phyloP scores from a whole-genome alignment of 2,113 vertebrate species.

The Calyptomena viridis region DNA sequence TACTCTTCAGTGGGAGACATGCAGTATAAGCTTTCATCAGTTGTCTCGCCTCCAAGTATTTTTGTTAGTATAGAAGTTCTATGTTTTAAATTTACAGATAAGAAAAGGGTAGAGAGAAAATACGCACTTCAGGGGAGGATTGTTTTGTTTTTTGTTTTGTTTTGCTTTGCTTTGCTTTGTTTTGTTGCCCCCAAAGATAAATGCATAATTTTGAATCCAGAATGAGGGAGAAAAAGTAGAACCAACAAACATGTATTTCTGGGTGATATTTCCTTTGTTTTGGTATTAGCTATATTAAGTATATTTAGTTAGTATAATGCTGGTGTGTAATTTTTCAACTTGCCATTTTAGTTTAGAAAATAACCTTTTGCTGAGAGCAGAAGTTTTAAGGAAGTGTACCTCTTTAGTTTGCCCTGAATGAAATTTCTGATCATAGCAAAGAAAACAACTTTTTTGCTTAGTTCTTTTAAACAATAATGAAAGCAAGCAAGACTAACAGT shows the following conservation, averaged over 20 bases:
- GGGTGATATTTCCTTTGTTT: background rate
- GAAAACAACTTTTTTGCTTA: background rate
- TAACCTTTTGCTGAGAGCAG: background rate
- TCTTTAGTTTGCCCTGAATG: background rate
- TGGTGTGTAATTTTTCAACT: background rate
- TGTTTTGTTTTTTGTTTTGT: background rate
- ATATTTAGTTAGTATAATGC: background rate
- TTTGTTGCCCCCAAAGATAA: background rate
- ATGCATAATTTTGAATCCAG: background rate
- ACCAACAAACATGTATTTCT: background rate
- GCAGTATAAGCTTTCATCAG: background rate
- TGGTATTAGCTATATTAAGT: background rate
- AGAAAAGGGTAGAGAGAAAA: background rate
- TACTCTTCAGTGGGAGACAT: background rate
- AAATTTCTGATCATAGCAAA: background rate
- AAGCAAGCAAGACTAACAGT: background rate
- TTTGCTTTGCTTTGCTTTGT: background rate
- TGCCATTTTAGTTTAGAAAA: background rate
- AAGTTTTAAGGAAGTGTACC: background rate
- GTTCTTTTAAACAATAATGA: background rate
- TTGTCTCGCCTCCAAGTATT: background rate
- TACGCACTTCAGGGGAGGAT: background rate
- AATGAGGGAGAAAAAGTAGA: accelerated
- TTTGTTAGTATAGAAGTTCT: background rate
- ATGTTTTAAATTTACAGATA: background rate